Conservation (phyloP, 1,140 invertebrate genomes). For the Pseudomyrmex gracilis region DNA sequence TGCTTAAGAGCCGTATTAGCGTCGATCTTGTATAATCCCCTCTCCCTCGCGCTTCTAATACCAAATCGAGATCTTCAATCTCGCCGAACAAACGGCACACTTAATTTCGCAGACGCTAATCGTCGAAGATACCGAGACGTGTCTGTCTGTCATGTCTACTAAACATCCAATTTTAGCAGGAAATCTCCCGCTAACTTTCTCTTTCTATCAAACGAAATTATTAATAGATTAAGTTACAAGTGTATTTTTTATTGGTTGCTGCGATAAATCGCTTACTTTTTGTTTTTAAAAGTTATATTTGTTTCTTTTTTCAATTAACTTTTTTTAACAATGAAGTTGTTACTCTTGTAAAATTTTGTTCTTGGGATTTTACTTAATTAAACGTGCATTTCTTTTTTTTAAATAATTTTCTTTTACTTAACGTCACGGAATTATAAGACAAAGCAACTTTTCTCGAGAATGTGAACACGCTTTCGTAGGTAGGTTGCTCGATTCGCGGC, state of each 20-base stretch:
- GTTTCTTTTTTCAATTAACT: no score
- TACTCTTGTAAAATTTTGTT: background rate
- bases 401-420: background rate
- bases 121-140: slow-evolving; percentile 47
- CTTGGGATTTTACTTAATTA: background rate
- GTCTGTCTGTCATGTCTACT: background rate
- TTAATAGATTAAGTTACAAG: background rate
- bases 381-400: background rate
- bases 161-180: background rate
- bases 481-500: slow-evolving; percentile 3
- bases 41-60: background rate
- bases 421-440: background rate
- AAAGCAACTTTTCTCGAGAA: slow-evolving; percentile 9
- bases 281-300: background rate
- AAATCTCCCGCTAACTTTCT: background rate
- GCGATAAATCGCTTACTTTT: background rate
- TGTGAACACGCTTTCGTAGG: slow-evolving; percentile 17
- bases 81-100: slow-evolving; percentile 59
- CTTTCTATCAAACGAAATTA: background rate
- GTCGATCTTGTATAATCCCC: slow-evolving; percentile 54
- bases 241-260: background rate
- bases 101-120: slow-evolving; percentile 73
- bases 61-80: slow-evolving; percentile 62
- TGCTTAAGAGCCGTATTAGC: slow-evolving; percentile 67
- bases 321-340: no score